phyloP scores from a whole-genome alignment of 2,888 invertebrate species.

The Rugalucina vietnamica region DNA sequence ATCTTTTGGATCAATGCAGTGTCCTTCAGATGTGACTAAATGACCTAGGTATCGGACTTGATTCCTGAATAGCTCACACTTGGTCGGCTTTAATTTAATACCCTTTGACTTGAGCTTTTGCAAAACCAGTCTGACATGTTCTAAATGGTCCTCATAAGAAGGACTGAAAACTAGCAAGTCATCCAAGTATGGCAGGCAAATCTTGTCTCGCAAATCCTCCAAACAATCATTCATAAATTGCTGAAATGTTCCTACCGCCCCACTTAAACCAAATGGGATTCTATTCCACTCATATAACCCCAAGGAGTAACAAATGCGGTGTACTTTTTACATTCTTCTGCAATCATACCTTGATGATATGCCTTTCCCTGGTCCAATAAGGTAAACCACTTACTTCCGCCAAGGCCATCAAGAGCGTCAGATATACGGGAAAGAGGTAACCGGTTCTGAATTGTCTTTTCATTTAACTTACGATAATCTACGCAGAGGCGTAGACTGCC shows the following conservation, averaged over 20 bases:
- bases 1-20: constrained; percentile 32
- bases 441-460: constrained; percentile 9
- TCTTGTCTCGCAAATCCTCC: constrained; percentile 20
- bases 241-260: constrained; percentile 16
- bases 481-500: constrained; percentile 25
- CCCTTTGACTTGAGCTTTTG: constrained; percentile 42
- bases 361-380: constrained; percentile 34
- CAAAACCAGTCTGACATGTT: constrained; percentile 48
- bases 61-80: constrained; percentile 55
- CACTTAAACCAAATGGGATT: constrained; percentile 36
- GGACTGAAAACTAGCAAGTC: constrained; percentile 35
- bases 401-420: constrained; percentile 31
- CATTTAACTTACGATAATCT: not conserved
- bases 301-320: constrained; percentile 44
- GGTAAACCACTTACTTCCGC: not conserved
- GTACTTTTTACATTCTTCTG: constrained; percentile 12
- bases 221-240: constrained; percentile 26
- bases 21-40: constrained; percentile 34
- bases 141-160: constrained; percentile 51
- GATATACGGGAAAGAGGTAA: constrained; percentile 42
- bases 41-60: constrained; percentile 57
- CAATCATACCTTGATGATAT: constrained; percentile 46
- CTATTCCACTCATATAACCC: constrained; percentile 49
- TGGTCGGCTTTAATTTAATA: constrained; percentile 49
- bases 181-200: constrained; percentile 41